These are phyloP conservation scores for Rhinogobius similis DNA, from an alignment of 2,113 vertebrate genomes.

Conservation along the genomic window DNA sequence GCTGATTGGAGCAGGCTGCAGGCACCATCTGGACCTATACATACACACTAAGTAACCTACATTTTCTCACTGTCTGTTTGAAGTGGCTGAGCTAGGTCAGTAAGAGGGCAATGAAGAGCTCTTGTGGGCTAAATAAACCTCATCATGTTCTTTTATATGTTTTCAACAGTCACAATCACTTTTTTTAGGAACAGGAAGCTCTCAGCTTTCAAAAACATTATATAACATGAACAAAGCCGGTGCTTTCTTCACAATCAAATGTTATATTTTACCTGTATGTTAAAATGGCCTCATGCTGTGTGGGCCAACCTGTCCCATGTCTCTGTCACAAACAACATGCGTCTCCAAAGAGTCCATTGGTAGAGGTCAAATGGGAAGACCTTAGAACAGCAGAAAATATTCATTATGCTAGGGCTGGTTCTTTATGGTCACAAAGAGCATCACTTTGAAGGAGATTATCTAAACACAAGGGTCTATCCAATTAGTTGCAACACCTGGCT, in stretches of 20 bases:
- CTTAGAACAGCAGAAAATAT: constrained; percentile 58
- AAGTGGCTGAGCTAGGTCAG: constrained; percentile 19
- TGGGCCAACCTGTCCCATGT: constrained; percentile 32
- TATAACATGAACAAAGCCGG: neutral
- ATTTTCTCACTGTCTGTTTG: constrained; percentile 44
- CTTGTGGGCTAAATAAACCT: constrained; percentile 29
- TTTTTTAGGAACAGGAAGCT: neutral
- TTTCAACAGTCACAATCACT: neutral
- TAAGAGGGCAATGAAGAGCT: constrained; percentile 24
- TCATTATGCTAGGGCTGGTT: constrained; percentile 64
- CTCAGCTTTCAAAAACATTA: neutral
- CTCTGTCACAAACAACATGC: constrained; percentile 53
- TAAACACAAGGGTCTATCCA: neutral
- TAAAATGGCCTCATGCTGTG: neutral
- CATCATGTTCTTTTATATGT: constrained; percentile 13
- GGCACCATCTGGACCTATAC: constrained; percentile 68
- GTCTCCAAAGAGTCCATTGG: constrained; percentile 72
- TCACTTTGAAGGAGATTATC: neutral
- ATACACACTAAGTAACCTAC: constrained; percentile 37
- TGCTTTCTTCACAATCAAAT: neutral
- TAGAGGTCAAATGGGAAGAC: constrained; percentile 76
- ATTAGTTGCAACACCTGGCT: constrained; percentile 15
- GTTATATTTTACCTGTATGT: neutral
- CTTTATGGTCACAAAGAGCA: constrained; percentile 59
- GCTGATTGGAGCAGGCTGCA: constrained; percentile 82